These are phyloP conservation scores for Uloborus diversus DNA, from an alignment of 1,140 invertebrate species.

Conservation along the genomic window DNA sequence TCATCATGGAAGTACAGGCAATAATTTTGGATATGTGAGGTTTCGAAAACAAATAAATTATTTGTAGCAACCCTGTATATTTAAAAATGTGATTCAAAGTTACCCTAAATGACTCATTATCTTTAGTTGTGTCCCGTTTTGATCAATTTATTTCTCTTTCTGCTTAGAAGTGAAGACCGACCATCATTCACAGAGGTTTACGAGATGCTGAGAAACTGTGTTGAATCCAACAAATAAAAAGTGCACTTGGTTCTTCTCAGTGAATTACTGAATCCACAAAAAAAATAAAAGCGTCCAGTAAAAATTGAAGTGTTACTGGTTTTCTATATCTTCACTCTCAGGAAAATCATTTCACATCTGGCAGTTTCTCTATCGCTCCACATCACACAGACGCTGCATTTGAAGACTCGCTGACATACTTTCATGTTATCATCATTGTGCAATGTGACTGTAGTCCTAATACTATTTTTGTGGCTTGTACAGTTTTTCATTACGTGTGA, in stretches of 20 bases:
- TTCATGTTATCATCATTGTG: conserved; percentile 23
- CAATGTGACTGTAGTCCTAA: conserved; percentile 52
- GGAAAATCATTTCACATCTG: background rate
- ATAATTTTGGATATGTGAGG: too few species aligned
- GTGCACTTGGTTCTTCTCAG: conserved; percentile 34
- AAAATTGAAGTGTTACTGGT: background rate
- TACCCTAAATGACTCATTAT: too few species aligned
- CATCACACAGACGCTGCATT: background rate
- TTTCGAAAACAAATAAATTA: too few species aligned
- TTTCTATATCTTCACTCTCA: conserved; percentile 9
- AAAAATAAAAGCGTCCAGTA: too few species aligned
- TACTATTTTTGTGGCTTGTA: conserved; percentile 54
- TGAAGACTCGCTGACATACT: background rate
- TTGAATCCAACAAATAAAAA: conserved; percentile 34
- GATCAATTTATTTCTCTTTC: background rate
- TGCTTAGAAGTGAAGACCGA: conserved; percentile 60
- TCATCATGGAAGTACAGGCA: too few species aligned
- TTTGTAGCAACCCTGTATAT: too few species aligned
- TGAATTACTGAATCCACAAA: too few species aligned
- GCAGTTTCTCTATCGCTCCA: background rate
- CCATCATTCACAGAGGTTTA: conserved; percentile 58
- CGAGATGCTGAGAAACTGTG: conserved; percentile 47
- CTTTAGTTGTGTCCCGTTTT: too few species aligned
- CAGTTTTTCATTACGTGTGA: conserved; percentile 48
- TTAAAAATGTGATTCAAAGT: too few species aligned